Percentiles rank a stretch among this genome's conserved stretches.
These are phyloP conservation scores for Dendronephthya gigantea DNA, from an alignment of 64 coral and sea anemone species.

Conservation along the genomic window DNA sequence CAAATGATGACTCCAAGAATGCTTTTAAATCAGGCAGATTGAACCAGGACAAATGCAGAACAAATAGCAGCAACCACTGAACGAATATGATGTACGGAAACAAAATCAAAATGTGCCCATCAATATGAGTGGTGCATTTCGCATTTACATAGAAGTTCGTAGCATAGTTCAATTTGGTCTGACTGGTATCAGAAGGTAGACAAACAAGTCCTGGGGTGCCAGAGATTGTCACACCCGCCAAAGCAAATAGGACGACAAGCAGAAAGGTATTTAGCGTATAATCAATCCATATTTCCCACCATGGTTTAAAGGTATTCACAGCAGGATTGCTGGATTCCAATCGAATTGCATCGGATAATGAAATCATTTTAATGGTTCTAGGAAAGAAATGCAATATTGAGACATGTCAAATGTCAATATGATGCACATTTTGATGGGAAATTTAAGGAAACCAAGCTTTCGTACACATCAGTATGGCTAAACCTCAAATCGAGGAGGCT, in stretches of 20 bases:
- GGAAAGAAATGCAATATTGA: background rate
- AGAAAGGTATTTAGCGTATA: background rate
- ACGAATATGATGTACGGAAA: background rate
- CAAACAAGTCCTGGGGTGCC: background rate
- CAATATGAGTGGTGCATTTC: background rate
- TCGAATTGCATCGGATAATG: background rate
- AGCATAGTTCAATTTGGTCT: background rate
- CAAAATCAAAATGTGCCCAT: background rate
- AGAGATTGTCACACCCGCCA: background rate
- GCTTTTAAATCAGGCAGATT: background rate
- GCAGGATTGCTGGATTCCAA: background rate
- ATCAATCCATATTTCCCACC: background rate
- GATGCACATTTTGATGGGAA: too few species aligned
- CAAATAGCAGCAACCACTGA: constrained; percentile 1
- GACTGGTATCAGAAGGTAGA: background rate
- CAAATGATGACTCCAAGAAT: background rate
- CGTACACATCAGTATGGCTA: too few species aligned
- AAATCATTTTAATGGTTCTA: background rate
- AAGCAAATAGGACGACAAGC: background rate
- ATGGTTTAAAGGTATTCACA: constrained; percentile 1
- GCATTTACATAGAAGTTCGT: background rate
- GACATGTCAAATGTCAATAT: too few species aligned
- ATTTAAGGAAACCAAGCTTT: too few species aligned
- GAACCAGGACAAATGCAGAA: background rate
- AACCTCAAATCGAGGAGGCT: too few species aligned